Conservation (phyloP, 2,797 vertebrate species). For the Prionace glauca region DNA sequence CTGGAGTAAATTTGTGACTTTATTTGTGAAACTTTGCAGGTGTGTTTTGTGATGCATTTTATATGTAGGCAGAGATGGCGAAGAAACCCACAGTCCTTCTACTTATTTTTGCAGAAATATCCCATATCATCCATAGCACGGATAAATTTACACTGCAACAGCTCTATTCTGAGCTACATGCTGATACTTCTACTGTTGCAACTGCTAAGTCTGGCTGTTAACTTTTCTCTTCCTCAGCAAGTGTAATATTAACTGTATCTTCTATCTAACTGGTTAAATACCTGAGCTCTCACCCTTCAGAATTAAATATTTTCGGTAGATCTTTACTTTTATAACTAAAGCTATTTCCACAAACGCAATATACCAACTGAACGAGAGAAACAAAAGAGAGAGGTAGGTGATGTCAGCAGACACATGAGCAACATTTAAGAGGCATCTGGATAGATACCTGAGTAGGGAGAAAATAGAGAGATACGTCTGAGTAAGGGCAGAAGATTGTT, state of each 20-base stretch:
- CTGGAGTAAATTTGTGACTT: background rate
- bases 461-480: too few relatives aligned
- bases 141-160: background rate
- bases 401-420: too few relatives aligned
- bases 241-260: background rate
- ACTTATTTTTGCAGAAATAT: background rate
- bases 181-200: background rate
- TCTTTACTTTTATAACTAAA: background rate
- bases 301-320: background rate
- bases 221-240: background rate
- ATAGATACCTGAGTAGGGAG: too few relatives aligned
- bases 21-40: background rate
- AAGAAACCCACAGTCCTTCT: background rate
- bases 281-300: background rate
- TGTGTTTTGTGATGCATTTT: background rate
- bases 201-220: background rate
- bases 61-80: background rate
- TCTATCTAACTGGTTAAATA: background rate
- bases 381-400: too few relatives aligned
- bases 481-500: too few relatives aligned
- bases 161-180: background rate
- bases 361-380: background rate
- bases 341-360: background rate
- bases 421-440: too few relatives aligned
- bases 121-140: background rate